Percentiles rank a stretch among this genome's conserved stretches.
Evolutionary conservation across 2,797 vertebrate species (phyloP).

Genomic region (Megaceryle alcyon): DNA sequence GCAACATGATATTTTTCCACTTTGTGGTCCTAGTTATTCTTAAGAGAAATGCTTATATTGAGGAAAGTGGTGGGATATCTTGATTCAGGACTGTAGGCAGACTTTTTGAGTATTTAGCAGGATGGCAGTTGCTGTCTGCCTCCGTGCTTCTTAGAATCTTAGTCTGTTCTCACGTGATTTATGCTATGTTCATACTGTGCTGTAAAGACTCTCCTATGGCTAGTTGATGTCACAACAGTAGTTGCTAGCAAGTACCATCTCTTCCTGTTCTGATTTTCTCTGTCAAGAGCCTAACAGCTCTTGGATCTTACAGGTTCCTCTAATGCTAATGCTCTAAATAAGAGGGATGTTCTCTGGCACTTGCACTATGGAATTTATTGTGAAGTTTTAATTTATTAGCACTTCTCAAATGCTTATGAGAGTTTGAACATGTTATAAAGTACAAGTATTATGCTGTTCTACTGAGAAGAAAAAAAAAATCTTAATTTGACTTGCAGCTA

Average conservation of each 20-base stretch:
- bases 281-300: background rate
- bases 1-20: background rate
- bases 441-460: background rate
- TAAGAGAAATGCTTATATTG: background rate
- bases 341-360: background rate
- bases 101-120: background rate
- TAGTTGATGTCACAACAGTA: background rate
- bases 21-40: background rate
- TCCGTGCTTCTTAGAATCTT: background rate
- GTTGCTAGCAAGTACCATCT: background rate
- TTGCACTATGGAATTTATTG: background rate
- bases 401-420: background rate
- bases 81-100: background rate
- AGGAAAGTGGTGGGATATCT: background rate
- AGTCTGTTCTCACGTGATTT: background rate
- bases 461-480: background rate
- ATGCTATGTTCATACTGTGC: background rate
- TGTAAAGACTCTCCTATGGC: background rate
- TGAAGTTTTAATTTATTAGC: background rate
- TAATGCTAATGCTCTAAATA: background rate
- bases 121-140: background rate
- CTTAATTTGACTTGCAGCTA: background rate
- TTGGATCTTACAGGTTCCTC: background rate
- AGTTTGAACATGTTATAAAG: constrained; percentile 4
- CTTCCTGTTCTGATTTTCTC: background rate